These are phyloP conservation scores for Sebastes reedi DNA, from an alignment of 2,797 vertebrate genomes.

Conservation along the genomic window DNA sequence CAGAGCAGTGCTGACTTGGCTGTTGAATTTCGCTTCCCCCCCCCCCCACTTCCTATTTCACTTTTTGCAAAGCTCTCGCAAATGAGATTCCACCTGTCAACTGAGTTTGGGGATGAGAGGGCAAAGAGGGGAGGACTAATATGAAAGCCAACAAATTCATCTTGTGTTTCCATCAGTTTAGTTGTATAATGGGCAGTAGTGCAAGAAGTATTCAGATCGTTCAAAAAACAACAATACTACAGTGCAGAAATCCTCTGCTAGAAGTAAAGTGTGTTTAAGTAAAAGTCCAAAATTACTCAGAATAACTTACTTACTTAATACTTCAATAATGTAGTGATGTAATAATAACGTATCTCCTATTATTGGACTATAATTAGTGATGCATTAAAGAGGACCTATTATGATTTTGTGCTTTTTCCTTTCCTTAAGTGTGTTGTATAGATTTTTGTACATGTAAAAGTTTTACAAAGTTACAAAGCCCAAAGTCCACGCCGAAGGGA, in stretches of 20 bases:
- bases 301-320: not conserved
- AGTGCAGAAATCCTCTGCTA: not conserved
- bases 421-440: no score
- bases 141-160: conserved; percentile 3
- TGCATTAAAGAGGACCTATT: not conserved
- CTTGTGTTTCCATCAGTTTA: not conserved
- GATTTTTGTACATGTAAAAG: no score
- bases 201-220: not conserved
- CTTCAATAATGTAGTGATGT: not conserved
- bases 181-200: not conserved
- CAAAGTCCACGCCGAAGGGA: no score
- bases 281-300: not conserved
- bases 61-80: conserved; percentile 45
- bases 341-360: not conserved
- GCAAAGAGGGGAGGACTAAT: not conserved
- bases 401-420: no score
- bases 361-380: not conserved
- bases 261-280: not conserved
- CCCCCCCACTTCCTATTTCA: conserved; percentile 26
- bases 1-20: conserved; percentile 66
- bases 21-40: conserved; percentile 26
- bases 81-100: conserved; percentile 67
- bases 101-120: conserved; percentile 36
- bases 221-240: not conserved
- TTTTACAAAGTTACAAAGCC: no score